phyloP scores from a whole-genome alignment of 2,888 invertebrate genomes.

The Smittia sp. region DNA sequence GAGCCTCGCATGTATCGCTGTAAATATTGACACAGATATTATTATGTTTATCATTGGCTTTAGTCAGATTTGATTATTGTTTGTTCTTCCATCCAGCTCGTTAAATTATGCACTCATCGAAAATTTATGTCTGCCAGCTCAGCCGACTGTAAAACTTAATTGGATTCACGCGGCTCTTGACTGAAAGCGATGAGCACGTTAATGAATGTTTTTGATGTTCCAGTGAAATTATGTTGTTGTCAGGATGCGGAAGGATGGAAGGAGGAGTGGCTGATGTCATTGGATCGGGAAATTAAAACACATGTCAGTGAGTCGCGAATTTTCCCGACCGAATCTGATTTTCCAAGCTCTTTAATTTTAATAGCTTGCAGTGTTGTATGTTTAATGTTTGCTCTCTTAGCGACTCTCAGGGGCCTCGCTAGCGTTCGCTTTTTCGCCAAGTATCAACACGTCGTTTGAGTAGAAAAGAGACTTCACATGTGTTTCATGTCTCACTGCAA shows the following conservation, averaged over 20 bases:
- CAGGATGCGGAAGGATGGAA: too few species aligned
- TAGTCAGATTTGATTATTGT: background rate
- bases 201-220: background rate
- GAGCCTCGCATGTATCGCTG: background rate
- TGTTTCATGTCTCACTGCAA: conserved; percentile 9
- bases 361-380: too few species aligned
- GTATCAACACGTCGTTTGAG: background rate
- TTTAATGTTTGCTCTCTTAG: too few species aligned
- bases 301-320: too few species aligned
- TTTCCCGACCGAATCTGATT: too few species aligned
- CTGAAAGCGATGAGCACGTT: background rate
- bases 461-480: conserved; percentile 14
- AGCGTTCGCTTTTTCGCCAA: background rate
- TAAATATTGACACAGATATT: background rate
- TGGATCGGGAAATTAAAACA: too few species aligned
- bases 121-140: background rate
- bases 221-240: background rate
- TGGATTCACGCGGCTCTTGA: background rate
- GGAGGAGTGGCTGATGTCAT: too few species aligned
- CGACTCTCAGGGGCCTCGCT: conserved; percentile 1
- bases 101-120: conserved; percentile 1
- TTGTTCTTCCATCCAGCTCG: background rate
- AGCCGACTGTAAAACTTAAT: background rate
- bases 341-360: too few species aligned
- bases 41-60: background rate